A percentile compares a stretch with the other conserved stretches of the same genome.
phyloP scores from a whole-genome alignment of 2,113 vertebrate genomes.

The Sardina pilchardus region DNA sequence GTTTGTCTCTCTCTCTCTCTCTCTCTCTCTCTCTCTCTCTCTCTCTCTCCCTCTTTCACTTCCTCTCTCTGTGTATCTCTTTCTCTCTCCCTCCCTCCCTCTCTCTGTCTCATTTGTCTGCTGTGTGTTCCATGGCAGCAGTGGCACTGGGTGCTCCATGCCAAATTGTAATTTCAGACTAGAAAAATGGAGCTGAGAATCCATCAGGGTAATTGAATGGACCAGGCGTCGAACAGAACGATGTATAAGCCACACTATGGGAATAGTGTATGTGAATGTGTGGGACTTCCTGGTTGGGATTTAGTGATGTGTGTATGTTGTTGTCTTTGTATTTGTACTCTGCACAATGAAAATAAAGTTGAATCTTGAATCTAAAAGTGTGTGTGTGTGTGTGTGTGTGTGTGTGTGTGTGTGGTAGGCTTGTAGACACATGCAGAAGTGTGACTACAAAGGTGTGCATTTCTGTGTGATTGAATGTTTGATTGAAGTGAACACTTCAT shows the following conservation, averaged over 20 bases:
- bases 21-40: not conserved
- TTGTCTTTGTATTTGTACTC: conserved; percentile 12
- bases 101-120: not conserved
- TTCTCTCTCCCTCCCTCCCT: not conserved
- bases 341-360: too few relatives aligned
- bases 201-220: conserved; percentile 46
- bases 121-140: not conserved
- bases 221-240: conserved; percentile 35
- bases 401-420: not conserved
- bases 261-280: conserved; percentile 15
- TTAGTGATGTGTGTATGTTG: not conserved
- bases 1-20: not conserved
- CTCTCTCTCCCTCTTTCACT: not conserved
- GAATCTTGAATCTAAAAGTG: too few relatives aligned
- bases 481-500: not conserved
- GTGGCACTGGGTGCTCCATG: not conserved
- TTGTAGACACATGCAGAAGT: not conserved
- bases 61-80: not conserved
- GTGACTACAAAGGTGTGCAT: not conserved
- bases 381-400: not conserved
- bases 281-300: not conserved
- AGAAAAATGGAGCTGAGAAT: conserved; percentile 37
- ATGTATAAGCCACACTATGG: conserved; percentile 41
- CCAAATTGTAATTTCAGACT: conserved; percentile 39
- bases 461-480: not conserved